These are phyloP conservation scores for Gymnopithys bicolor DNA, from an alignment of 2,797 vertebrate genomes.

Conservation along the genomic window DNA sequence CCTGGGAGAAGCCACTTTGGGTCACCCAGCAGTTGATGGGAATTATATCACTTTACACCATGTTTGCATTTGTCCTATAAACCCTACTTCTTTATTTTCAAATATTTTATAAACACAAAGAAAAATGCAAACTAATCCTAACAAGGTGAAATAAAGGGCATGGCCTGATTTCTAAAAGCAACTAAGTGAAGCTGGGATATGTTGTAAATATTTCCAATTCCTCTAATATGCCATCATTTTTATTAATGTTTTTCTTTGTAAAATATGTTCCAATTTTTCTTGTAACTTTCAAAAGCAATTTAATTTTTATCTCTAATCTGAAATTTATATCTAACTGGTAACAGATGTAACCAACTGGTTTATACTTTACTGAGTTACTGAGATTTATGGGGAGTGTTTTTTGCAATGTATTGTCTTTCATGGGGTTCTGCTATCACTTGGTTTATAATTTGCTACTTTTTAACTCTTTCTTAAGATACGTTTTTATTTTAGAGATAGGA, in stretches of 20 bases:
- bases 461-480: slow-evolving; percentile 56
- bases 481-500: slow-evolving; percentile 26
- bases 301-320: slow-evolving; percentile 75
- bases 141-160: slow-evolving; percentile 65
- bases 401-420: slow-evolving; percentile 69
- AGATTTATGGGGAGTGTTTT: slow-evolving; percentile 70
- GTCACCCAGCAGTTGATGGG: slow-evolving; percentile 41
- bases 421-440: slow-evolving; percentile 62
- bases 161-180: slow-evolving; percentile 42
- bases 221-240: slow-evolving; percentile 69
- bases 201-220: slow-evolving; percentile 72
- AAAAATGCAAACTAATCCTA: slow-evolving; percentile 79
- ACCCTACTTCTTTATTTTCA: slow-evolving; percentile 53
- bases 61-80: slow-evolving; percentile 64
- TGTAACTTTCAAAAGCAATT: slow-evolving; percentile 73
- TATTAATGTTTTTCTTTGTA: slow-evolving; percentile 71
- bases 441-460: slow-evolving; percentile 73
- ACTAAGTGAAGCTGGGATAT: slow-evolving; percentile 48
- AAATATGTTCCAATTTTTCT: slow-evolving; percentile 68
- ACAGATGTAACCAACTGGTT: slow-evolving; percentile 77
- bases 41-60: slow-evolving; percentile 56
- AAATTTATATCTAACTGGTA: slow-evolving; percentile 77
- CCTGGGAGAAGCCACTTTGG: slow-evolving; percentile 29
- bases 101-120: slow-evolving; percentile 62
- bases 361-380: slow-evolving; percentile 59